Evolutionary conservation across 2,888 invertebrate species (phyloP).

Genomic region (Caenorhabditis auriculariae): DNA sequence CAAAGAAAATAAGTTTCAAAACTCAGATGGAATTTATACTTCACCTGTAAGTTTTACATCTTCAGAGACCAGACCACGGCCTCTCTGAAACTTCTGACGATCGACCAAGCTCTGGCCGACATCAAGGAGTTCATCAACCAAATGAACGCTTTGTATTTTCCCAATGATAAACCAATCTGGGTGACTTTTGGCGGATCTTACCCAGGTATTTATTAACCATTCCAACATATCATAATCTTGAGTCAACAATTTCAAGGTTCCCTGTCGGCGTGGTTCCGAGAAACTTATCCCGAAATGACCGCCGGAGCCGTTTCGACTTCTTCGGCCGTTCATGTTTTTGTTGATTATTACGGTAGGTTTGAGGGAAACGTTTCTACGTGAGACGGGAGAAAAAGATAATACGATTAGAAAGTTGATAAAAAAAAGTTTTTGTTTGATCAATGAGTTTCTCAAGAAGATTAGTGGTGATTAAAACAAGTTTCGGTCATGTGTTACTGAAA

Average conservation of each 20-base stretch:
- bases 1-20: no score
- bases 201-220: conserved; percentile 14
- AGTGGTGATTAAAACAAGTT: no score
- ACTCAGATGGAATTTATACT: not conserved
- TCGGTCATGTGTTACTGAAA: no score
- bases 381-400: no score
- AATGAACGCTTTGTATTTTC: conserved; percentile 36
- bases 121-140: conserved; percentile 34
- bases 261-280: conserved; percentile 38
- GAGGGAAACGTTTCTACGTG: no score
- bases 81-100: conserved; percentile 22
- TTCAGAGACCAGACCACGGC: conserved; percentile 22
- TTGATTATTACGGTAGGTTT: conserved; percentile 37
- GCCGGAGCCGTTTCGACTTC: conserved; percentile 43
- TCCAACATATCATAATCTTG: not conserved
- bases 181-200: conserved; percentile 44
- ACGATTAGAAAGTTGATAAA: no score
- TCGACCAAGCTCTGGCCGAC: conserved; percentile 38
- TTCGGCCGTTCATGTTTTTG: conserved; percentile 38
- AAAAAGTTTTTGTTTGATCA: no score
- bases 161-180: conserved; percentile 30
- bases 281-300: conserved; percentile 37
- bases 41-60: not conserved
- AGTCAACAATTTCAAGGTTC: conserved; percentile 6
- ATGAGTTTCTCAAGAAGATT: no score